phyloP scores from a whole-genome alignment of 1,140 invertebrate genomes.

The Mylabris phalerata region DNA sequence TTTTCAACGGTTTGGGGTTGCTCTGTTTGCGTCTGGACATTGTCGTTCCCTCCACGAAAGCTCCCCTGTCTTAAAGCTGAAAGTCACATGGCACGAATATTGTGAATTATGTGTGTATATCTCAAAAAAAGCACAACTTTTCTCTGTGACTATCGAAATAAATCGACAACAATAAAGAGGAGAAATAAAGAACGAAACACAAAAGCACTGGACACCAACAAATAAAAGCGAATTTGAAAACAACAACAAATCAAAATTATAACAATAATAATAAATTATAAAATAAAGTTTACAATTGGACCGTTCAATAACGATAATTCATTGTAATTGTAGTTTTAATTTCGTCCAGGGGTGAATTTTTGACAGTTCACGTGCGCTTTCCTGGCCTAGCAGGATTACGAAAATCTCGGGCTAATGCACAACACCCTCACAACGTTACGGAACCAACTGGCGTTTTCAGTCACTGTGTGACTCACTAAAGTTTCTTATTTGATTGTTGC shows the following conservation, averaged over 20 bases:
- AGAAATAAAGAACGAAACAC: slow-evolving; percentile 9
- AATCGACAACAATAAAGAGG: neutral
- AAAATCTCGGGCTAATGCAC: neutral
- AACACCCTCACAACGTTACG: slow-evolving; percentile 7
- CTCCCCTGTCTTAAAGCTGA: slow-evolving; percentile 2
- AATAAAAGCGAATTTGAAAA: neutral
- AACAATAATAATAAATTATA: neutral
- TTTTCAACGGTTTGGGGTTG: slow-evolving; percentile 56
- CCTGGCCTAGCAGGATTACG: neutral
- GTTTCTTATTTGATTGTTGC: slow-evolving; percentile 16
- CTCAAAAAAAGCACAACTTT: slow-evolving; percentile 22
- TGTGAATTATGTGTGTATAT: neutral
- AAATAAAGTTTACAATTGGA: too few species aligned
- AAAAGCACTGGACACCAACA: slow-evolving; percentile 13
- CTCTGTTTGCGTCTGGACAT: slow-evolving; percentile 58
- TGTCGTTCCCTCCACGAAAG: slow-evolving; percentile 21
- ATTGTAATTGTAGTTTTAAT: too few species aligned
- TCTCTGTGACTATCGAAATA: neutral
- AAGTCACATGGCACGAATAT: slow-evolving; percentile 32
- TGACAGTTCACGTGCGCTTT: slow-evolving; percentile 11
- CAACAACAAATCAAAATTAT: neutral
- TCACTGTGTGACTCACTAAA: slow-evolving; percentile 8
- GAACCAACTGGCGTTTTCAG: slow-evolving; percentile 7
- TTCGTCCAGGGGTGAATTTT: neutral
- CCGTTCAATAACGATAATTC: too few species aligned